Percentiles rank a stretch among this genome's conserved stretches.
These are phyloP conservation scores for Henricia sp. DNA, from an alignment of 53 echinoderm and acorn worm species.

Conservation along the genomic window DNA sequence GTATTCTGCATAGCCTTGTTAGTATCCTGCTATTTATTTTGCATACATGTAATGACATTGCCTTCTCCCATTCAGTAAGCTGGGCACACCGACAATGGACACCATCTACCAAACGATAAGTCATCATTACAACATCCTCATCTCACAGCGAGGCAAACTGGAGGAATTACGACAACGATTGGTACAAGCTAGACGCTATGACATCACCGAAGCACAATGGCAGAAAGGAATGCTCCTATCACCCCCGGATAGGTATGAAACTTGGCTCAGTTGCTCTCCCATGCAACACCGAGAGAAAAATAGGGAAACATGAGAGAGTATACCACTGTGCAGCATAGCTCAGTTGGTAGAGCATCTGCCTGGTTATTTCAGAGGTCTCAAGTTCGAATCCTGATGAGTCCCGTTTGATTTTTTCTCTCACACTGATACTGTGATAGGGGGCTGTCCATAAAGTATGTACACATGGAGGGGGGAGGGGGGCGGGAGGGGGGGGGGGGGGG, in stretches of 20 bases:
- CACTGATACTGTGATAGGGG: no score
- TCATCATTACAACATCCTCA: conserved; percentile 87
- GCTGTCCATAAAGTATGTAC: no score
- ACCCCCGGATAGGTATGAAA: conserved; percentile 72
- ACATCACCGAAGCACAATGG: conserved; percentile 70
- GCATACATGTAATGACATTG: not conserved
- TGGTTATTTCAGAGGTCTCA: not conserved
- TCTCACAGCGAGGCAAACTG: conserved; percentile 73
- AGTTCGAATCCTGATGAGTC: not conserved
- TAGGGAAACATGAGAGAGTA: no score
- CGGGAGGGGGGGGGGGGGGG: no score
- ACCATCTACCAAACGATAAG: conserved; percentile 90
- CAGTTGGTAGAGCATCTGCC: no score
- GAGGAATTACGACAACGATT: conserved; percentile 75
- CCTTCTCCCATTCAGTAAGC: conserved; percentile 56
- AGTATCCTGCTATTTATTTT: no score
- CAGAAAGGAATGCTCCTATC: conserved; percentile 67
- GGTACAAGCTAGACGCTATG: conserved; percentile 73
- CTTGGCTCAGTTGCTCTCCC: no score
- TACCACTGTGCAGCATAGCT: no score
- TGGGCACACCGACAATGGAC: conserved; percentile 89
- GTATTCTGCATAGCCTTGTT: no score
- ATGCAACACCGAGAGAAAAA: no score
- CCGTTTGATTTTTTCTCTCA: no score
- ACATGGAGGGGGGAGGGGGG: no score